Evolutionary conservation across 2,888 invertebrate species (phyloP), one percentile per base, ranked within the genome.

Genomic region (Calameuta idolon): DNA sequence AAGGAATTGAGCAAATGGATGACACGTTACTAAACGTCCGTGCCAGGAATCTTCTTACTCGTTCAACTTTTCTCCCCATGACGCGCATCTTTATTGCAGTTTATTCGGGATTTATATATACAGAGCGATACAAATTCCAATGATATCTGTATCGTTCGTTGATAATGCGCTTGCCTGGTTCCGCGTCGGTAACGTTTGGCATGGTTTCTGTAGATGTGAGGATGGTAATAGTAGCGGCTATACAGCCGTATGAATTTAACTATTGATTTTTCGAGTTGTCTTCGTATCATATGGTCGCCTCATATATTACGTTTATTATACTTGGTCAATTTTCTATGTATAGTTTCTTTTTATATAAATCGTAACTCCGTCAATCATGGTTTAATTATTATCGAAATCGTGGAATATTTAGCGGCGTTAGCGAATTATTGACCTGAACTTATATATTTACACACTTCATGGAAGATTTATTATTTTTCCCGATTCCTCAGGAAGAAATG

Each of bases 401-500:
- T 9, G 55, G 23, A 55, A 23, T 2, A 9, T 55, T 23, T 15
- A 55, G 23, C 23, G 55, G 23, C 9, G 23, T 23, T 55, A 55
- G 23, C 5, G 23, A 55, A 55, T 55, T 55, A 55, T 55, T 55
- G 55, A 55, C 23, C 1, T 55, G 55, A 23, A 71, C 9, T 71
- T 31, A 71, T 33, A 12, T n/a, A 71, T 79, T 79, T 80, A 77
- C 81, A 83, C 82, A 86, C 88, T 86, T 88, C 89, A 89, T 87
- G 86, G 88, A 89, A 89, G 90, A 89, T 89, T 83, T 85, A 84
- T 89, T 84, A 86, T 81, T 83, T 85, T 85, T 87, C 84, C 87
- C 87, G 87, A 86, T 88, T 87, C 87, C 87, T 82, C 88, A 90
- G 89, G 88, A 90, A 89, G 88, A 89, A 83, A 86, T 83, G 86